Evolutionary conservation across 2,113 vertebrate species (phyloP).

Genomic region (Himantopus leucocephalus): DNA sequence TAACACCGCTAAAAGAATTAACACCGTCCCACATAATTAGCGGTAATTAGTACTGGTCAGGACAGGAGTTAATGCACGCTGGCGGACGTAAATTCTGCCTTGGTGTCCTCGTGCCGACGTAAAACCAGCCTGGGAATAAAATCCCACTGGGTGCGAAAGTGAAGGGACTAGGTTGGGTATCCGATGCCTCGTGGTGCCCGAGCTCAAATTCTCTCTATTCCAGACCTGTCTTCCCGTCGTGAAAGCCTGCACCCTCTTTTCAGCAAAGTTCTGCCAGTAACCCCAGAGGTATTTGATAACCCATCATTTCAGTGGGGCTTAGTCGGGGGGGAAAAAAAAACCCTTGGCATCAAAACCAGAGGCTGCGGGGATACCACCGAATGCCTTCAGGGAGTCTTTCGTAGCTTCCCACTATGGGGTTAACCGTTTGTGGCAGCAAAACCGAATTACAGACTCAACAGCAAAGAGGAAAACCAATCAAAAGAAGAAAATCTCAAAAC

Average conservation of each 20-base stretch:
- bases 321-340: neutral
- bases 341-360: neutral
- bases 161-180: neutral
- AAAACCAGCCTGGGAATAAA: neutral
- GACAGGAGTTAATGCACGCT: slow-evolving; percentile 53
- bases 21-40: slow-evolving; percentile 57
- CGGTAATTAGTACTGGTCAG: slow-evolving; percentile 31
- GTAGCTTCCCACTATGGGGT: neutral
- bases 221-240: neutral
- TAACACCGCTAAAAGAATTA: slow-evolving; percentile 40
- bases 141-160: neutral
- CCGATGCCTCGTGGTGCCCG: neutral
- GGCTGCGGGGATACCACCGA: neutral
- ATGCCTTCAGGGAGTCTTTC: slow-evolving; percentile 41
- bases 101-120: neutral
- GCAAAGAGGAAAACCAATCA: slow-evolving; percentile 15
- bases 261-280: neutral
- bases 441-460: slow-evolving; percentile 18
- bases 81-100: slow-evolving; percentile 28
- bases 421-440: slow-evolving; percentile 42
- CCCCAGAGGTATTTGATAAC: neutral
- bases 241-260: neutral
- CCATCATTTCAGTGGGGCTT: neutral
- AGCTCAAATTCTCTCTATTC: neutral
- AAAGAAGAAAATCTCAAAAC: slow-evolving; percentile 16